Base-by-base conservation (phyloP, 2,888 invertebrate species). In the Mimachlamys varia region DNA sequence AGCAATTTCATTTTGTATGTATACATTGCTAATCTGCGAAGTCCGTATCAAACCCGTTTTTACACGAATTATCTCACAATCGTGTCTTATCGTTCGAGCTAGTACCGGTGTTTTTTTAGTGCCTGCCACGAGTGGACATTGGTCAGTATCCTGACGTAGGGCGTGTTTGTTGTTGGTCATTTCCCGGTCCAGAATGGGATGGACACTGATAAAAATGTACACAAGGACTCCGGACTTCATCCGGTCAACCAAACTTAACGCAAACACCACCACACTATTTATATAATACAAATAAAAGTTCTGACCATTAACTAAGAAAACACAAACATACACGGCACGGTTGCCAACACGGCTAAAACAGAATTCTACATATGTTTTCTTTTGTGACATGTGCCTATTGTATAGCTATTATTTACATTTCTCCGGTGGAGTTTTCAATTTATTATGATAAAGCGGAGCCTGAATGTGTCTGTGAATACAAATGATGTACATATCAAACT, bases 161-260 rank as follows among this genome's bases (percentile, higher is more conserved):
- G 76, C 76, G 76, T 76, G 76, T 76, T 76, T 76, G 76, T 76
- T 33, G 12, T 2, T 76, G 76, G 76, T 33, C 33, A 76, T 76
- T 76, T 76, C 76, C 76, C 33, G 27, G 76, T 12, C 27, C 22
- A 27, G 27, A 7, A 76, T 27, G 33, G 76, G 76, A 76, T 33
- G 76, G 76, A 76, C 76, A 76, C 76, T 76, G 76, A 76, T 76
- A 76, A 76, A 76, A 76, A 76, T 76, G 76, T 76, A 76, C 76
- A 76, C 76, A 76, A 33, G 33, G 76, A 76, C 33, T 76, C 27
- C 17, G 33, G 76, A 76, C 76, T 33, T 33, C 76, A 76, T 76
- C 76, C 76, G 76, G 76, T 76, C 76, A 76, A 76, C 33, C 76
- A 76, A 76, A 76, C 33, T 7, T 12, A 76, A 33, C 33, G 22